Conservation (phyloP, 2,888 invertebrate species). For the Drosophila atripex region DNA sequence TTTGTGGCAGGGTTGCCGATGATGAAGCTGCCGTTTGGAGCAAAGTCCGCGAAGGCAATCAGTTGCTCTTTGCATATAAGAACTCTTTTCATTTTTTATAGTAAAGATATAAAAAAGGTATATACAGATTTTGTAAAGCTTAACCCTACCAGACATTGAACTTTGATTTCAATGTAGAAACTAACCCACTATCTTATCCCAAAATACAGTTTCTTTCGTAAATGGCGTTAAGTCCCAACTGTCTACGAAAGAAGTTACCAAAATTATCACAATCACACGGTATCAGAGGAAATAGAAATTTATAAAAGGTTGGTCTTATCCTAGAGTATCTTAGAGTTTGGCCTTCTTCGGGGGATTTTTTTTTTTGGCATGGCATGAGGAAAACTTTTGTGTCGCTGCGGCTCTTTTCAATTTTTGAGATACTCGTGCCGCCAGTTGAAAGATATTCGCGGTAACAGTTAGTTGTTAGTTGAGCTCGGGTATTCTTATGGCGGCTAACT, state of each 20-base stretch:
- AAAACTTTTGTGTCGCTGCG: constrained; percentile 29
- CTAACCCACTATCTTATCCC: constrained; percentile 23
- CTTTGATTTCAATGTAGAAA: constrained; percentile 1
- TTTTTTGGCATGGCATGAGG: constrained; percentile 25
- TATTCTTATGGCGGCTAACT: constrained; percentile 44
- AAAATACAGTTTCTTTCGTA: not conserved
- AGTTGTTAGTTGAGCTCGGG: constrained; percentile 25
- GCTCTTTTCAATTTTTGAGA: constrained; percentile 40
- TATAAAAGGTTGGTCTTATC: constrained; percentile 6
- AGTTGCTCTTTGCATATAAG: constrained; percentile 8
- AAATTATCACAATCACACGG: not conserved
- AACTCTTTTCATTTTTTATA: not conserved
- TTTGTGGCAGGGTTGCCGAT: constrained; percentile 42
- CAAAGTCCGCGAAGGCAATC: constrained; percentile 4
- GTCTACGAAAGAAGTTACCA: constrained; percentile 7
- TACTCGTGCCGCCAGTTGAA: constrained; percentile 12
- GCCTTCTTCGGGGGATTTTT: not conserved
- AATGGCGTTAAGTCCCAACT: constrained; percentile 6
- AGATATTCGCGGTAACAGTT: constrained; percentile 35
- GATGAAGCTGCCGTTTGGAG: constrained; percentile 52
- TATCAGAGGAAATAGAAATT: constrained; percentile 27
- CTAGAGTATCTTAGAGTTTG: constrained; percentile 25
- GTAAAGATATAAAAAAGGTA: not conserved
- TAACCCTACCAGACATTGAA: not conserved
- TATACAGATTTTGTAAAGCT: not conserved